A percentile compares a stretch with the other conserved stretches of the same genome.
phyloP scores from a whole-genome alignment of 2,113 vertebrate species.

The Delphinus delphis region DNA sequence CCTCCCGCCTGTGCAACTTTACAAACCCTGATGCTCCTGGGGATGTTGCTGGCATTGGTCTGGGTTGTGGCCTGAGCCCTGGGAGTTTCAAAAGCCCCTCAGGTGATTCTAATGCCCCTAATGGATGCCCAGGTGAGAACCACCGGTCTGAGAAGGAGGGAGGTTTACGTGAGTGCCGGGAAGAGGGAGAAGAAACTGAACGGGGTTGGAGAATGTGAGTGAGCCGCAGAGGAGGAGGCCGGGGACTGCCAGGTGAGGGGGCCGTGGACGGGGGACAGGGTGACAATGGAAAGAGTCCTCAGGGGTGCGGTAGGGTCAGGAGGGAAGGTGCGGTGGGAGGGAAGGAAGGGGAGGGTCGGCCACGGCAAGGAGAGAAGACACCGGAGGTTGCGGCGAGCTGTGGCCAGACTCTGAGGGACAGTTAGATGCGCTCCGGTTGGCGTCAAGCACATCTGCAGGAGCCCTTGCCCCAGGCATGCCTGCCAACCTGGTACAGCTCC shows the following conservation, averaged over 20 bases:
- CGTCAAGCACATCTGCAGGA: not conserved
- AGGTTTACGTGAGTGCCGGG: not conserved
- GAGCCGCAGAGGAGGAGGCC: no score
- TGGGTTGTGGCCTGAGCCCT: not conserved
- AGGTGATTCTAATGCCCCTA: not conserved
- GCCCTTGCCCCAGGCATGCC: not conserved
- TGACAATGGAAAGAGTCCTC: not conserved
- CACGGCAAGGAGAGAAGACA: not conserved
- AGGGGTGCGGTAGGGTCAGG: not conserved
- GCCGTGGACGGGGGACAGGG: not conserved
- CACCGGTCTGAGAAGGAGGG: not conserved
- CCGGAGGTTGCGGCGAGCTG: not conserved
- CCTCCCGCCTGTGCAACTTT: not conserved
- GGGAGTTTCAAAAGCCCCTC: not conserved
- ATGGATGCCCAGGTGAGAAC: not conserved
- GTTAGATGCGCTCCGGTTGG: not conserved
- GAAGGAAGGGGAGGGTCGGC: not conserved
- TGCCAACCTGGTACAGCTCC: not conserved
- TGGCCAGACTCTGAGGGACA: not conserved
- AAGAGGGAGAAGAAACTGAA: no score
- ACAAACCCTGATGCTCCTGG: accelerated
- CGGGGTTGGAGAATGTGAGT: not conserved
- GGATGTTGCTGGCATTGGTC: not conserved
- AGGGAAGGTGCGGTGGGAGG: not conserved
- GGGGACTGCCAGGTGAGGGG: not conserved